Conservation (phyloP, 2,113 vertebrate species). For the Misgurnus anguillicaudatus region DNA sequence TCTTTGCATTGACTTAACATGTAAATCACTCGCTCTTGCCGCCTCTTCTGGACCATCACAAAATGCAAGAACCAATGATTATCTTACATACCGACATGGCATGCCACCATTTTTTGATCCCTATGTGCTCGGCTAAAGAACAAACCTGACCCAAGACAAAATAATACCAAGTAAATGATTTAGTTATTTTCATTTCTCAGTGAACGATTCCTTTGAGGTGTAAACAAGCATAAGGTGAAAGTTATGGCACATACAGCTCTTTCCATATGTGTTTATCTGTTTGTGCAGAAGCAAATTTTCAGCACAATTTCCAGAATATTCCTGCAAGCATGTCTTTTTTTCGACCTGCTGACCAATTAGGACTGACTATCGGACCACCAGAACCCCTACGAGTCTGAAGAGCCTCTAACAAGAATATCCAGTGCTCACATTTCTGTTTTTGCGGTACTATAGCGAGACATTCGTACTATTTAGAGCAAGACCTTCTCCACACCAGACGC, state of each 20-base stretch:
- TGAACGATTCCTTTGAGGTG: background rate
- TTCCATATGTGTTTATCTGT: conserved; percentile 18
- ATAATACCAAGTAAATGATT: too few species aligned
- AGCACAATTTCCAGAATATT: background rate
- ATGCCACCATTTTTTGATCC: too few species aligned
- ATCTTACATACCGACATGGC: too few species aligned
- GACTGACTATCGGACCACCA: too few species aligned
- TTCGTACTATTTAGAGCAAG: background rate
- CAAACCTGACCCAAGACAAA: too few species aligned
- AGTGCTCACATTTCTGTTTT: background rate
- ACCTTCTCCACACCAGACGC: background rate
- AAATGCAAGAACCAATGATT: too few species aligned
- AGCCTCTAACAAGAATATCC: background rate
- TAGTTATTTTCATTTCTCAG: too few species aligned
- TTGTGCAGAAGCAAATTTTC: background rate
- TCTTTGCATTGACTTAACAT: too few species aligned
- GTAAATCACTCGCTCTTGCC: too few species aligned
- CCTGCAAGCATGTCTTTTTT: background rate
- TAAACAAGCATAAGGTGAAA: conserved; percentile 26
- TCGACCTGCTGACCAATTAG: conserved; percentile 41
- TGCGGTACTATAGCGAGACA: background rate
- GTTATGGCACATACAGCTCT: conserved; percentile 2
- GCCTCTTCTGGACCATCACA: too few species aligned
- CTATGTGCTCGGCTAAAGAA: too few species aligned
- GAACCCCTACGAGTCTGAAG: conserved; percentile 9